phyloP scores from a whole-genome alignment of 2,888 invertebrate genomes.

The Myopa testacea region DNA sequence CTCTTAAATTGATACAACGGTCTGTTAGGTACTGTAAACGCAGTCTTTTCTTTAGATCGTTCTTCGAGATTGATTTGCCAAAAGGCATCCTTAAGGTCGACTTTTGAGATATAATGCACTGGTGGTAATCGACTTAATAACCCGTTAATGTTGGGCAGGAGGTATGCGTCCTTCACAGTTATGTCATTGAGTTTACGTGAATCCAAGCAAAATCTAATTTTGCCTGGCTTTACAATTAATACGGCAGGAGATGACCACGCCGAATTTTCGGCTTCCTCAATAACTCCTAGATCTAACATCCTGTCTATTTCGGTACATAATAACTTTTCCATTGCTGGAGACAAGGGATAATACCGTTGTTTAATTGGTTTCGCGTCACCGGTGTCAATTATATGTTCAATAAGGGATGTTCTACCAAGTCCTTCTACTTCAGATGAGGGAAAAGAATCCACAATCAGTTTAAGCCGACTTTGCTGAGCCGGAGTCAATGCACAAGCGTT shows the following conservation, averaged over 20 bases:
- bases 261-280: too few relatives aligned
- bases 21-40: neutral
- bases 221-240: too few relatives aligned
- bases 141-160: too few relatives aligned
- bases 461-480: constrained; percentile 5
- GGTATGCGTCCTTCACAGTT: too few relatives aligned
- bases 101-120: neutral
- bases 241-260: too few relatives aligned
- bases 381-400: constrained; percentile 44
- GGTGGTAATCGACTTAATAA: neutral
- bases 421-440: constrained; percentile 29
- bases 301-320: constrained; percentile 53
- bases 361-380: constrained; percentile 43
- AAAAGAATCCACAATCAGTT: constrained; percentile 8
- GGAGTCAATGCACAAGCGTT: neutral
- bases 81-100: neutral
- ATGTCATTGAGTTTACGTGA: too few relatives aligned
- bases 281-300: constrained; percentile 48
- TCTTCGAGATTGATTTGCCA: constrained; percentile 15
- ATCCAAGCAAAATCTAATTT: too few relatives aligned
- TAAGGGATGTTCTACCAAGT: constrained; percentile 39
- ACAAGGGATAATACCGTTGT: constrained; percentile 46
- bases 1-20: too few relatives aligned
- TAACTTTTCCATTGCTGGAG: constrained; percentile 44
- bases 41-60: neutral